phyloP scores from a whole-genome alignment of 2,888 invertebrate genomes.

The Melipona bicolor region DNA sequence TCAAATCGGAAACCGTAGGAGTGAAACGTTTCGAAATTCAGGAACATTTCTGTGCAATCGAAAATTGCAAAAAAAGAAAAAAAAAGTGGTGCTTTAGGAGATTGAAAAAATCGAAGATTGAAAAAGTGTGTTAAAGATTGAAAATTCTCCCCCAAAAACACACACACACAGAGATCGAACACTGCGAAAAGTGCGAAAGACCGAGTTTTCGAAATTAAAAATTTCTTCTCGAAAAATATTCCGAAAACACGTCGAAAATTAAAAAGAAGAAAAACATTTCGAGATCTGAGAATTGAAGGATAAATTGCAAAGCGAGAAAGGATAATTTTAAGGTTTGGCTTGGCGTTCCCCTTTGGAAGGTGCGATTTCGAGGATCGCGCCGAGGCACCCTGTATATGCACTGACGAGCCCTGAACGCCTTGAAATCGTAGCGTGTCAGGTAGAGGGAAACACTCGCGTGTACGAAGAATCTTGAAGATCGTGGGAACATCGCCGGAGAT shows the following conservation, averaged over 20 bases:
- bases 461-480: conserved; percentile 62
- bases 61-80: background rate
- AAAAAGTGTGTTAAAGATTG: too few relatives aligned
- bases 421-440: conserved; percentile 60
- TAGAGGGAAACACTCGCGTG: conserved; percentile 59
- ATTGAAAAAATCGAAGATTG: too few relatives aligned
- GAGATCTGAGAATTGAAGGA: background rate
- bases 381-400: conserved; percentile 44
- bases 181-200: too few relatives aligned
- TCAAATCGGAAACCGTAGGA: background rate
- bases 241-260: too few relatives aligned
- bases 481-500: conserved; percentile 62
- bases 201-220: too few relatives aligned
- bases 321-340: background rate
- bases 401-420: conserved; percentile 51
- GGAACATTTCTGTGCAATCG: background rate
- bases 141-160: too few relatives aligned
- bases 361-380: conserved; percentile 22
- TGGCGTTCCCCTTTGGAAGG: conserved; percentile 1
- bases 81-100: background rate
- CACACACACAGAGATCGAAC: too few relatives aligned
- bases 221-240: too few relatives aligned
- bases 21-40: background rate
- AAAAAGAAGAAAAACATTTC: background rate
- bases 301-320: background rate